Base-by-base conservation (phyloP, 2,888 invertebrate genomes). In the Drosophila gaucha region DNA sequence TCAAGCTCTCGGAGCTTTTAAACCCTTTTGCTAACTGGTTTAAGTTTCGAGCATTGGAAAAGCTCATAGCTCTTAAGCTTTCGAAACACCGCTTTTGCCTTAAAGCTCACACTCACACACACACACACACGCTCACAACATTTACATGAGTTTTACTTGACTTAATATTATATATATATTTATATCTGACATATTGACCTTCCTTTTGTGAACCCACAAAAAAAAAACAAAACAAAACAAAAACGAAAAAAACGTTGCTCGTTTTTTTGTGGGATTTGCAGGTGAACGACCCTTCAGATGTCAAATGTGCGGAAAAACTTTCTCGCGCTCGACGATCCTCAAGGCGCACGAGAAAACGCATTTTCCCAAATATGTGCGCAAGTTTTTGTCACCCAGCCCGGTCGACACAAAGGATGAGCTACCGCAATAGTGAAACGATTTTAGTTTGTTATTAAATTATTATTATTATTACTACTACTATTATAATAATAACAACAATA, bases 311-410 rank as follows among this genome's bases (percentile, higher is more conserved):
- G 97, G 97, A 74, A 97, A 97, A 92, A 97, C 97, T 74, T 97
- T 97, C 92, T 97, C 97, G 74, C 94, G 97, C 87, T 97, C 97
- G 82, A 97, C 97, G 74, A 97, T 97, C 91, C 93, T 97, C 83
- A 97, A 97, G 92, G 97, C 97, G 84, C 97, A 97, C 92, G 97
- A 97, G 92, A 97, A 97, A 93, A 97, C 97, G 72, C 97, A 97
- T 92, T 97, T 96, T 92, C 97, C 97, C 78, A 97, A 97, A 93
- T 97, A 96, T 92, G 96, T 96, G 91, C 94, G 97, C 88, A 97
- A 97, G 93, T 97, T 96, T 93, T 93, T 97, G 85, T 97, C 97
- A 88, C 96, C 97, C 78, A 96, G 96, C 91, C 96, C 96, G 78
- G 95, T 96, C 86, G 96, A 96, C 91, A 95, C 95, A 66, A 95